Base-by-base conservation (phyloP, 2,797 vertebrate genomes). In the Microchirus variegatus region DNA sequence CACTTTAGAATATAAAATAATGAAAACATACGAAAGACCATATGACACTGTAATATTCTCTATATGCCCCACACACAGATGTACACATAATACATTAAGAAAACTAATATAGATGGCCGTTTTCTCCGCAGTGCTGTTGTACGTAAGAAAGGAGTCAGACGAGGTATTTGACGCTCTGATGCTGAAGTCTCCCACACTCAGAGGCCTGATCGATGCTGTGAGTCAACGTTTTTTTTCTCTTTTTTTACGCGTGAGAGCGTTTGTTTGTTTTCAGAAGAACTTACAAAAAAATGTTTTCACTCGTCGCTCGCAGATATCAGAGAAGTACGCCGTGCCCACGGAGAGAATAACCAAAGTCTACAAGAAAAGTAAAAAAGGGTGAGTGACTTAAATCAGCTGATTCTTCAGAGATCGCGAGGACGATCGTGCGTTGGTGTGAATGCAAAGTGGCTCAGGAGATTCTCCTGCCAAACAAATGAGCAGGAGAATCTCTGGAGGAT, bases 351-450 rank as follows among this genome's bases (percentile, higher is more conserved):
- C 89, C 76, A 99, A 99, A 86, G 95, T 99, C 80, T 99, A 98
- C 89, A 99, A 99, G 93, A 99, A 97, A 81, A 98, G 96, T 91
- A 99, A 98, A 94, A 99, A 98, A 90, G 97, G 97, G 97, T 99
- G 91, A 86, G 78, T 56, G 41, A 8, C 31, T 8, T 3, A 1
- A 31, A 31, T 31, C 31, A 8, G 31, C 31, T 1, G 7, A 31
- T 5, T 31, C 3, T 3, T 31, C 3, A 3, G 5, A 31, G 31
- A 31, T 31, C 31, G 31, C 8, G 7, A 31, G 31, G 31, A 31
- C 5, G 31, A 31, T 31, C 5, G 8, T 31, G 5, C 8, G 31
- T 31, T 5, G 1, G 26, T 31, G 26, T 31, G 26, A 31, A 31
- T 8, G 7, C 26, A 31, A 31, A 31, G 26, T 31, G 1, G 4